These are phyloP conservation scores for Panagrolaimus sp. DNA, from an alignment of 1,140 invertebrate species.

Conservation along the genomic window DNA sequence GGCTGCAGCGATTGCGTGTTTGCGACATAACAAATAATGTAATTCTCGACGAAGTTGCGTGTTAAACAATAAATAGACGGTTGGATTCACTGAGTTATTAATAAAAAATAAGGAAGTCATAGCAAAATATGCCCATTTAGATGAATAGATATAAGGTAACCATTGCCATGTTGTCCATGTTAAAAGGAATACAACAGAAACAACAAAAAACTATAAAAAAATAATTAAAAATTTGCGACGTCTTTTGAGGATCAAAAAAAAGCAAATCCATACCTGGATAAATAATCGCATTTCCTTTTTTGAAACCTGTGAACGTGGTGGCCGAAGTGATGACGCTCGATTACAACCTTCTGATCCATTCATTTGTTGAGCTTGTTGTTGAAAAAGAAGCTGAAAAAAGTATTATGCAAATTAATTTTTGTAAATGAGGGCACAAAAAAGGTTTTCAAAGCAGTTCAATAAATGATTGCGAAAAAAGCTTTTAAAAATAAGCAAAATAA, in stretches of 20 bases:
- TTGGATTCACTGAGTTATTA: slow-evolving; percentile 48
- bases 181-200: slow-evolving; percentile 42
- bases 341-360: slow-evolving; percentile 30
- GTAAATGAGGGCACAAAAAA: background rate
- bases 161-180: slow-evolving; percentile 50
- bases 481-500: no score
- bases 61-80: slow-evolving; percentile 46
- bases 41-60: slow-evolving; percentile 44
- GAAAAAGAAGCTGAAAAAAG: slow-evolving; percentile 27
- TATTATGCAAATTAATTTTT: background rate
- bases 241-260: background rate
- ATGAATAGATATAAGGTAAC: slow-evolving; percentile 42
- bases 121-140: slow-evolving; percentile 47
- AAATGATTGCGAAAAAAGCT: no score
- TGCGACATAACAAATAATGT: slow-evolving; percentile 40
- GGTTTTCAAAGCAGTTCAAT: no score
- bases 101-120: slow-evolving; percentile 49
- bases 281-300: slow-evolving; percentile 48
- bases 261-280: slow-evolving; percentile 33
- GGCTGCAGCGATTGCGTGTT: slow-evolving; percentile 29
- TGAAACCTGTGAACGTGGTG: slow-evolving; percentile 40
- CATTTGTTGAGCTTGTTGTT: slow-evolving; percentile 34
- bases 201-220: slow-evolving; percentile 43
- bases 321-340: slow-evolving; percentile 34
- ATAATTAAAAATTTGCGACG: background rate